These are phyloP conservation scores for Agrotis puta DNA, from an alignment of 2,888 invertebrate genomes.

Conservation along the genomic window DNA sequence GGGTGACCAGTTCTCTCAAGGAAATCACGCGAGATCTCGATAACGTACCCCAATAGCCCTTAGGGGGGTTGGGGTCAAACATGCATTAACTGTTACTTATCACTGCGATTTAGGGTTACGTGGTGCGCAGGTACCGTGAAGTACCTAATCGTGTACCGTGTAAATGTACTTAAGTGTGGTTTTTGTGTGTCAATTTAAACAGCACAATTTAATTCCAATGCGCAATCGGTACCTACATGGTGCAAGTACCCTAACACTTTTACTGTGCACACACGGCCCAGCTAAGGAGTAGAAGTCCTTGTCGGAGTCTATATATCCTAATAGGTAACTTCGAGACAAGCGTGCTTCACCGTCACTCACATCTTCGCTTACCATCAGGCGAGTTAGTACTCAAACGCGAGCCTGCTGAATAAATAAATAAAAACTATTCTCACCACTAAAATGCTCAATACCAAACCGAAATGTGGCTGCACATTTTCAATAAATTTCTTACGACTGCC, in stretches of 20 bases:
- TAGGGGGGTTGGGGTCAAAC: slow-evolving; percentile 47
- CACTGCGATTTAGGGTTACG: slow-evolving; percentile 26
- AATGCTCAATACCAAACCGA: background rate
- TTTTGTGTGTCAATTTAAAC: background rate
- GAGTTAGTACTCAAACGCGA: too few species aligned
- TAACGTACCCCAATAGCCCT: slow-evolving; percentile 63
- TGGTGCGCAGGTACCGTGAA: slow-evolving; percentile 12
- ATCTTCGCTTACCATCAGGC: background rate
- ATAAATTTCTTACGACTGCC: slow-evolving; percentile 31
- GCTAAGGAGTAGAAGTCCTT: too few species aligned
- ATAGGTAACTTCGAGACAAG: too few species aligned
- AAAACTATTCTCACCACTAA: background rate
- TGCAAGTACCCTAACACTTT: too few species aligned
- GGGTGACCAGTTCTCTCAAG: slow-evolving; percentile 69
- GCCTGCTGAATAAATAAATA: too few species aligned
- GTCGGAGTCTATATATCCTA: too few species aligned
- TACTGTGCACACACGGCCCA: too few species aligned
- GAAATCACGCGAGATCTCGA: slow-evolving; percentile 75
- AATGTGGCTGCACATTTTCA: background rate
- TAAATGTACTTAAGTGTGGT: background rate
- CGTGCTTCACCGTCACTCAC: too few species aligned
- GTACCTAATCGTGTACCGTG: background rate
- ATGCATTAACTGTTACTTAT: slow-evolving; percentile 46
- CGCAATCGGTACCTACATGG: too few species aligned
- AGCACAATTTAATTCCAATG: too few species aligned